Evolutionary conservation across 2,797 vertebrate genomes (phyloP).

Genomic region (Coluber constrictor): DNA sequence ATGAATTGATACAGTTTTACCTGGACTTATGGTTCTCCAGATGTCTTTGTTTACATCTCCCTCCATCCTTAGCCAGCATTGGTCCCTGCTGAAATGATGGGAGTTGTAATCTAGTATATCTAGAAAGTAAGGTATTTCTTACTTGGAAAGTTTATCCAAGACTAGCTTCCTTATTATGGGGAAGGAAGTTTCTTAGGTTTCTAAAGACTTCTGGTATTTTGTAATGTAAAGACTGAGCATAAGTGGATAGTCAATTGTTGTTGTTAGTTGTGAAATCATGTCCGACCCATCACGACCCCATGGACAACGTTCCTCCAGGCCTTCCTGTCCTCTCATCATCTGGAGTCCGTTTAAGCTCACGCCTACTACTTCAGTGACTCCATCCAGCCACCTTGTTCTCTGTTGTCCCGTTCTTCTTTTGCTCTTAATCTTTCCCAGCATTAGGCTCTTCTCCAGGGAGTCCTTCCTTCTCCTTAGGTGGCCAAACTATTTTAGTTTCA

Average conservation of each 20-base stretch:
- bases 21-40: background rate
- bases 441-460: too few species aligned
- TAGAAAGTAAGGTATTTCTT: background rate
- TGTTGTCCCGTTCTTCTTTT: too few species aligned
- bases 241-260: background rate
- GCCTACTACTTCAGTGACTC: too few species aligned
- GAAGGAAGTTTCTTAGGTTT: background rate
- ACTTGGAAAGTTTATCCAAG: background rate
- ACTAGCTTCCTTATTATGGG: background rate
- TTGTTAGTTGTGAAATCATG: too few species aligned
- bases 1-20: background rate
- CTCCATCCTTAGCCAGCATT: background rate
- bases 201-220: background rate
- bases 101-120: background rate
- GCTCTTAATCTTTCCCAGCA: too few species aligned
- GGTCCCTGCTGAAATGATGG: background rate
- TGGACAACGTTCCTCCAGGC: too few species aligned
- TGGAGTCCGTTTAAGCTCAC: too few species aligned
- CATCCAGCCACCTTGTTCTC: too few species aligned
- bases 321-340: too few species aligned
- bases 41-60: background rate
- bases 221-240: background rate
- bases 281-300: too few species aligned
- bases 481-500: too few species aligned
- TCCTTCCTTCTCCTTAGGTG: too few species aligned